phyloP scores from a whole-genome alignment of 1,140 invertebrate genomes.

The Holcopasites calliopsidis region DNA sequence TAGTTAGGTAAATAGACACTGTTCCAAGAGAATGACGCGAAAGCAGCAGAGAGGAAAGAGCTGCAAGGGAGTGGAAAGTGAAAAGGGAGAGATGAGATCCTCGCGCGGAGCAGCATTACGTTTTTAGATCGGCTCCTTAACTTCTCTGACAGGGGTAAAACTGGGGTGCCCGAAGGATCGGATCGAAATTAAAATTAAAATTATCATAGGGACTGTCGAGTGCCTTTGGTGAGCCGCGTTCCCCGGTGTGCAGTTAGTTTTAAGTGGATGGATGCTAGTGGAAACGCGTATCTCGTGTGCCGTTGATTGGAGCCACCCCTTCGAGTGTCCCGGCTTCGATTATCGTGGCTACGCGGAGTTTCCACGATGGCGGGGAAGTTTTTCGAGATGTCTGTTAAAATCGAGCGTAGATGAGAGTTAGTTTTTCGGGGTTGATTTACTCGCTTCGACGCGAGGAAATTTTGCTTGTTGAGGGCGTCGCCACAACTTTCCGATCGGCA shows the following conservation, averaged over 20 bases:
- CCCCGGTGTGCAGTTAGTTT: constrained; percentile 69
- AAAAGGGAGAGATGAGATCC: constrained; percentile 9
- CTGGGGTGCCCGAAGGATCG: constrained; percentile 34
- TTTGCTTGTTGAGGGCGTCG: constrained; percentile 25
- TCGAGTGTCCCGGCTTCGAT: constrained; percentile 58
- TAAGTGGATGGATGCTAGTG: constrained; percentile 65
- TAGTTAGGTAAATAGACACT: constrained; percentile 73
- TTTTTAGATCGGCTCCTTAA: constrained; percentile 62
- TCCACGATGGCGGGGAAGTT: constrained; percentile 45
- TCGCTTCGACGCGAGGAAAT: constrained; percentile 35
- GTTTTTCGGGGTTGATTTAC: constrained; percentile 44
- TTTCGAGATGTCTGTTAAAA: constrained; percentile 51
- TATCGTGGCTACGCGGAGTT: constrained; percentile 44
- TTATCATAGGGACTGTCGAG: constrained; percentile 61
- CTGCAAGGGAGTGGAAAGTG: neutral
- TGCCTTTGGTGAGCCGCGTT: constrained; percentile 64
- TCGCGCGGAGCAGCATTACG: constrained; percentile 44
- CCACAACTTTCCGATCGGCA: neutral
- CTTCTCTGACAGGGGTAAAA: constrained; percentile 37
- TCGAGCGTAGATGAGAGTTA: constrained; percentile 32
- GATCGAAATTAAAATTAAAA: constrained; percentile 76
- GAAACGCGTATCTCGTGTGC: constrained; percentile 60
- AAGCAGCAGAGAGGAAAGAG: neutral
- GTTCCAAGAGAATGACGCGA: constrained; percentile 34
- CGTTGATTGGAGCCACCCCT: constrained; percentile 62